Evolutionary conservation across 2,113 vertebrate species (phyloP), one percentile per base, ranked within the genome.

Genomic region (Strix uralensis): DNA sequence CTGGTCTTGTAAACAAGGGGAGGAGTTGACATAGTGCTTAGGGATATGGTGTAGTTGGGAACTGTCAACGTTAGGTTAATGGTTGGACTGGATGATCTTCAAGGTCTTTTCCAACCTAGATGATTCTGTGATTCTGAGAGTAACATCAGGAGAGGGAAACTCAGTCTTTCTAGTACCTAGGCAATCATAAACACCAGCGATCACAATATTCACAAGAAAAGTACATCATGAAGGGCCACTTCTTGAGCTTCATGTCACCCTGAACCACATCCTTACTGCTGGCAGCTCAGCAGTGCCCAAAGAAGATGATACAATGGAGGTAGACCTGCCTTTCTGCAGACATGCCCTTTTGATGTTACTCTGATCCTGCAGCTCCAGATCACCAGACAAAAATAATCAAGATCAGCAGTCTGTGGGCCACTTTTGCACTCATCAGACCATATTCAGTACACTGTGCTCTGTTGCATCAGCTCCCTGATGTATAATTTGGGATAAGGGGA

Each of bases 201-300:
- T 57, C 2, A 0, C n/a, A 81, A 10, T 30, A 20, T 51, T 91
- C 4, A 0, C 0, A 1, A n/a, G 44, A 90, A 27, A 72, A 59
- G 22, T 17, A 47, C 36, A 58, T 47, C 40, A 29, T 40, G 46
- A 30, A 55, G 34, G 30, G 49, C 86, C 69, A 26, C 36, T 74
- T 59, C 78, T 91, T 23, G 49, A 59, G 44, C 38, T 47, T 88
- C 34, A 3, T 13, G 36, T 70, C 34, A n/a, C 11, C 7, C 40
- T 83, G 77, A 51, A 61, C 22, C 67, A 38, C 30, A 30, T 89
- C 69, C 12, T 87, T 78, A 34, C 59, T 84, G 19, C 49, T 8
- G 4, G 72, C 21, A 74, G 42, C 59, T 80, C 51, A 74, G 34
- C 55, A 90, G 46, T 78, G 46, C n/a, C 65, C 11, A 2, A 65